Evolutionary conservation across 1,140 invertebrate genomes (phyloP).

Genomic region (Nebria ingens): DNA sequence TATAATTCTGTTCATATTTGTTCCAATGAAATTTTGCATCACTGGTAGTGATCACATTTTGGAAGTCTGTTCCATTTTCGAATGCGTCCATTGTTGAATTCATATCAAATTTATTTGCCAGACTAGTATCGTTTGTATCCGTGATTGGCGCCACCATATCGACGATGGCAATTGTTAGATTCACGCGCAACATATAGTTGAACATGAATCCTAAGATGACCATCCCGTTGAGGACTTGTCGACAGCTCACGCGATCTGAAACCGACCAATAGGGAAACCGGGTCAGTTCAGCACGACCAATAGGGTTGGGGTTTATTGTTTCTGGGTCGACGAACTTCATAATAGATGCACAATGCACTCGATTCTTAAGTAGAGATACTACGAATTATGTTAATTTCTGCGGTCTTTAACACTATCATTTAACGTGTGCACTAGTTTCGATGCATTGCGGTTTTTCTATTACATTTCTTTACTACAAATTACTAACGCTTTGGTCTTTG

Average conservation of each 20-base stretch:
- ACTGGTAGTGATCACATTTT: constrained; percentile 1
- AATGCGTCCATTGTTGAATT: background rate
- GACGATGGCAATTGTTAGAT: constrained; percentile 81
- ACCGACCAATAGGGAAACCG: constrained; percentile 25
- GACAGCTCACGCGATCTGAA: constrained; percentile 60
- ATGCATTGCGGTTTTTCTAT: background rate
- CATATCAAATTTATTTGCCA: constrained; percentile 24
- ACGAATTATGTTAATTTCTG: background rate
- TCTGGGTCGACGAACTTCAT: background rate
- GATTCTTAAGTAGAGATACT: background rate
- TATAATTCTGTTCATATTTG: constrained; percentile 60
- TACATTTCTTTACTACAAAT: background rate
- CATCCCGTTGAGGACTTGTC: constrained; percentile 71
- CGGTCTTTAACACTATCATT: background rate
- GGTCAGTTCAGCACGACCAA: background rate
- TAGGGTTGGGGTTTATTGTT: background rate
- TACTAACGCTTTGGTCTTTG: too few relatives aligned
- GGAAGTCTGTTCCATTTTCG: background rate
- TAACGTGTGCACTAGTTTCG: background rate
- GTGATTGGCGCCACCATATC: constrained; percentile 57
- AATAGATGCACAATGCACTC: background rate
- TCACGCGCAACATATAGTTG: constrained; percentile 80
- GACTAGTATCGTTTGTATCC: constrained; percentile 16
- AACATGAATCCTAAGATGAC: constrained; percentile 77
- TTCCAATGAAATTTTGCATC: constrained; percentile 50